Conservation (phyloP, 30 jellyfish, hydroid and myxozoan species). For the Pseudorhiza aurosa region DNA sequence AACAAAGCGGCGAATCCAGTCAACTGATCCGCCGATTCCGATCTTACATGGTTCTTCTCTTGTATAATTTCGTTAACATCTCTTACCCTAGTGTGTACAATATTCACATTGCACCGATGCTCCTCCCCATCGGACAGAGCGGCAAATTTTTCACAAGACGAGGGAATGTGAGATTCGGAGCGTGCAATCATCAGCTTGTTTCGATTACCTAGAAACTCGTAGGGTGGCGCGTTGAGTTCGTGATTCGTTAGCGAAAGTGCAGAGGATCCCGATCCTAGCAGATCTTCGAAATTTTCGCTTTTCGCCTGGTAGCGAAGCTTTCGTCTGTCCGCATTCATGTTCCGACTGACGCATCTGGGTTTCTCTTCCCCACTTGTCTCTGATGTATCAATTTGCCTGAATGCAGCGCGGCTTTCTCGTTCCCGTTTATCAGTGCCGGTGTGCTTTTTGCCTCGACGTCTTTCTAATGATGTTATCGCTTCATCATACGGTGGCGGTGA, state of each 20-base stretch:
- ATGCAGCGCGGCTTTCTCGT: neutral
- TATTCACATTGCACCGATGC: constrained; percentile 36
- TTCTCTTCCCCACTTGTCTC: constrained; percentile 35
- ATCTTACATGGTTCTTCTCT: constrained; percentile 72
- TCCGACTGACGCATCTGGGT: constrained; percentile 36
- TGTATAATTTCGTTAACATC: constrained; percentile 81
- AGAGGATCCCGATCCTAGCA: constrained; percentile 4
- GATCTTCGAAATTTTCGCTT: constrained; percentile 60
- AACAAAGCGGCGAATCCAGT: constrained; percentile 16
- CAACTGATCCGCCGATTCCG: constrained; percentile 59
- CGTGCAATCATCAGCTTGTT: constrained; percentile 42
- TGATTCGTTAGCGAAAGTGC: neutral
- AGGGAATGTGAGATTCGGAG: constrained; percentile 35
- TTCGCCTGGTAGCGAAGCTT: constrained; percentile 29
- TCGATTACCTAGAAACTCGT: constrained; percentile 31
- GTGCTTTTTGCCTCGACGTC: constrained; percentile 17
- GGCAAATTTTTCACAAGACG: constrained; percentile 26
- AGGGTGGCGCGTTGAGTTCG: constrained; percentile 7
- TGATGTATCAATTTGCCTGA: neutral
- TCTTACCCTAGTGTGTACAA: constrained; percentile 89
- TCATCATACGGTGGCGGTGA: constrained; percentile 75
- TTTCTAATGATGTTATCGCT: constrained; percentile 44
- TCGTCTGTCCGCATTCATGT: constrained; percentile 19
- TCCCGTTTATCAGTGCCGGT: neutral
- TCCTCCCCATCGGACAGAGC: constrained; percentile 27